Base-by-base conservation (phyloP, 2,888 invertebrate species). In the Caenorhabditis doughertyi region DNA sequence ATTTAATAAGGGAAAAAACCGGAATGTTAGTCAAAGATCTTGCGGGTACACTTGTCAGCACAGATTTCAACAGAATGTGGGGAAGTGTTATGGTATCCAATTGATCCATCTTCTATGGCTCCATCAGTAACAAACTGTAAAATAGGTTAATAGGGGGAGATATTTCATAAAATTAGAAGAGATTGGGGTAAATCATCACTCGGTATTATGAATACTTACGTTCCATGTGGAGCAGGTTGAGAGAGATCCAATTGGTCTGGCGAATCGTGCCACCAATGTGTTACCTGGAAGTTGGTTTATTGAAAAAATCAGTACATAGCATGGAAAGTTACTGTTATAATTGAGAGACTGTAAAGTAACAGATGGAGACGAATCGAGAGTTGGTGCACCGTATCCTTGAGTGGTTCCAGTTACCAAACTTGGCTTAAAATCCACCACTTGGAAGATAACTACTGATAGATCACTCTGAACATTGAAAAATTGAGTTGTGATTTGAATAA, bases 51-150 rank as follows among this genome's bases (percentile, higher is more conserved):
- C 64, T 83, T 79, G 60, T 71, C 42, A 55, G 85, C 84, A 68
- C 85, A 86, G 35, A 84, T 76, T 44, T 86, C 72, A 27, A 84
- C 67, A 16, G 65, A 53, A 18, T 79, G 76, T 16, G 84, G 84
- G 5, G 84, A 56, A 32, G 79, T 39, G 21, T 73, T 74, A 65
- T 86, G 85, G 42, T 86, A 86, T 55, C 85, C 84, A 44, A 84
- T 55, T 23, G 84, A 84, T 29, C 84, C 84, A 70, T 81, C 84
- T 56, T 86, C 83, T 35, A 84, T 62, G 18, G 58, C 42, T 53
- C 84, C 84, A n/a, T 77, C 77, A 35, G 77, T 67, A 25, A 86
- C 81, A 55, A 86, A 83, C 85, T 86, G 81, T 3, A 82, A 82
- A 16, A 42, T 21, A 18, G 16, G 51, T 27, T 47, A 23, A 55